These are phyloP conservation scores for Himalopsyche phryganea DNA, from an alignment of 1,140 invertebrate species.

Conservation along the genomic window DNA sequence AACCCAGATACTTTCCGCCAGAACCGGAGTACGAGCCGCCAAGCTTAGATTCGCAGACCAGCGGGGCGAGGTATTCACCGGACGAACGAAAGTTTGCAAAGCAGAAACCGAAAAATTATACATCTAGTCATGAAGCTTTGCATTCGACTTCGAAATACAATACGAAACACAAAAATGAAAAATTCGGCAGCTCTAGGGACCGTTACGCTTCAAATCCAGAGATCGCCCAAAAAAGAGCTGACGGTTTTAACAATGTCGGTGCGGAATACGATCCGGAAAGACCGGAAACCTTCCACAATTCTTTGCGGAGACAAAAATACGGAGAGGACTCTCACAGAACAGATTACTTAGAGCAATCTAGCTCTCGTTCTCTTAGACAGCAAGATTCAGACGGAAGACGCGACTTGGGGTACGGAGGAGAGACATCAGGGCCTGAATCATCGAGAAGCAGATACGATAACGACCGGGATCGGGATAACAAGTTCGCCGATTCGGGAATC, in stretches of 20 bases:
- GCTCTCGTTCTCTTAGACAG: conserved; percentile 38
- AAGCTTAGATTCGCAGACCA: conserved; percentile 59
- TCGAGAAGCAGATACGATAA: conserved; percentile 49
- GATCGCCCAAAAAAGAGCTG: conserved; percentile 44
- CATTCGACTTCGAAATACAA: conserved; percentile 49
- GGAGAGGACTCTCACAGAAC: conserved; percentile 45
- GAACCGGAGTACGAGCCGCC: conserved; percentile 61
- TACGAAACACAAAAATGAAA: conserved; percentile 42
- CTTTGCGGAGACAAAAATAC: conserved; percentile 44
- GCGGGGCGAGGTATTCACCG: conserved; percentile 57
- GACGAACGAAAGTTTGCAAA: conserved; percentile 53
- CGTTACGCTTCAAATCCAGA: conserved; percentile 58
- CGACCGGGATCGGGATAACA: conserved; percentile 56
- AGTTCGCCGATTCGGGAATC: conserved; percentile 71
- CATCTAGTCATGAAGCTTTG: conserved; percentile 53
- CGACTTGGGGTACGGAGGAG: conserved; percentile 39
- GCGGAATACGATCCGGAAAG: conserved; percentile 46
- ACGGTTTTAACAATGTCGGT: conserved; percentile 32
- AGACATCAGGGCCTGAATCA: conserved; percentile 48
- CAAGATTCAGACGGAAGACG: conserved; percentile 43
- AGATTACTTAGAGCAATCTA: conserved; percentile 39
- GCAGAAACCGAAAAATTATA: conserved; percentile 43
- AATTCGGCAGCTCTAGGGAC: conserved; percentile 50
- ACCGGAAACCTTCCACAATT: conserved; percentile 53
- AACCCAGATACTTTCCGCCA: conserved; percentile 44